These are phyloP conservation scores for Lathronympha strigana DNA, from an alignment of 2,888 invertebrate genomes.

Conservation along the genomic window DNA sequence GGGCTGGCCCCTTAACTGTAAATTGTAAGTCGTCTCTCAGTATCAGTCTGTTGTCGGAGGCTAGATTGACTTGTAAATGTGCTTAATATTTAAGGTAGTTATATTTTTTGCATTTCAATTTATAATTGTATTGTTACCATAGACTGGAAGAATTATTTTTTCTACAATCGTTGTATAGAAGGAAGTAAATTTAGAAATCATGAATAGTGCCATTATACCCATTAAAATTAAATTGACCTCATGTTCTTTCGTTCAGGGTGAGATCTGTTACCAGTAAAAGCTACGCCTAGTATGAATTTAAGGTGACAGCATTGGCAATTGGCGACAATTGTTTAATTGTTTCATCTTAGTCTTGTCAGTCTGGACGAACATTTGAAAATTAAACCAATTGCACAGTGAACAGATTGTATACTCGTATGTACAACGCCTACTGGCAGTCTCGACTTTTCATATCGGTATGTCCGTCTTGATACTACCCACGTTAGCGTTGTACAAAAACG, in stretches of 20 bases:
- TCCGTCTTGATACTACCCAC: neutral
- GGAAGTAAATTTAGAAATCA: constrained; percentile 39
- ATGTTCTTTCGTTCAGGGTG: constrained; percentile 35
- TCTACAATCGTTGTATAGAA: constrained; percentile 52
- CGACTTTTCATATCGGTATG: neutral
- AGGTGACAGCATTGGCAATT: constrained; percentile 31
- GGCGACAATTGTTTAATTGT: constrained; percentile 26
- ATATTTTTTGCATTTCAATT: constrained; percentile 75
- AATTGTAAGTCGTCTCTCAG: constrained; percentile 50
- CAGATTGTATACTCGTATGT: too few species aligned
- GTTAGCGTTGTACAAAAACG: neutral
- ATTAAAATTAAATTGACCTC: constrained; percentile 35
- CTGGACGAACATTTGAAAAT: neutral
- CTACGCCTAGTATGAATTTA: constrained; percentile 10
- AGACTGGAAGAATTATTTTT: constrained; percentile 59
- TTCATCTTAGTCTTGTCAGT: constrained; percentile 1
- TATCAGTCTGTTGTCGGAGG: constrained; percentile 33
- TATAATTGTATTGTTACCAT: constrained; percentile 66
- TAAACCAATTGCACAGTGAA: constrained; percentile 2
- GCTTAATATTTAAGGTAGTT: constrained; percentile 45
- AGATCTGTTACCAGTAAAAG: constrained; percentile 26
- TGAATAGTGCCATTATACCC: constrained; percentile 40
- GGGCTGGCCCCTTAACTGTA: constrained; percentile 71
- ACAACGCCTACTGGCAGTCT: too few species aligned
- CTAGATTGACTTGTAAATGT: constrained; percentile 35